Evolutionary conservation across 2,888 invertebrate species (phyloP).

Genomic region (Apamea monoglypha): DNA sequence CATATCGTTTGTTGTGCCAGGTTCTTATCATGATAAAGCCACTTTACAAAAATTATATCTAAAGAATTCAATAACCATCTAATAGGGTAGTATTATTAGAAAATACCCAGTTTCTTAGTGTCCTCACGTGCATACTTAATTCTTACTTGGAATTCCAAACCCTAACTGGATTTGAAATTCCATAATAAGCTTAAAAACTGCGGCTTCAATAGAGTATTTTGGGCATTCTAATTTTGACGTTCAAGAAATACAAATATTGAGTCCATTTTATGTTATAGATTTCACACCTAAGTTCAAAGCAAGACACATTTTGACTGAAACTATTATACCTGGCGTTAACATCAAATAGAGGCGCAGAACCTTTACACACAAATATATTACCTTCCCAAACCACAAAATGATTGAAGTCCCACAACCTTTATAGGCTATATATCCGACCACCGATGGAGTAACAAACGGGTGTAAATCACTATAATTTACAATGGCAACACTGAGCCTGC

Average conservation of each 20-base stretch:
- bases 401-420: conserved; percentile 50
- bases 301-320: not conserved
- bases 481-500: conserved; percentile 51
- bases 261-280: not conserved
- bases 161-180: conserved; percentile 1
- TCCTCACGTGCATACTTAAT: not conserved
- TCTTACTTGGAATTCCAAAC: not conserved
- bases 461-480: conserved; percentile 67
- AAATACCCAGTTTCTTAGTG: not conserved
- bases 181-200: not conserved
- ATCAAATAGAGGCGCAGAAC: conserved; percentile 13
- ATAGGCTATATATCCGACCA: conserved; percentile 41
- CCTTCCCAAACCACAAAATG: conserved; percentile 19
- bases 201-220: conserved; percentile 15
- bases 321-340: not conserved
- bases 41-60: not conserved
- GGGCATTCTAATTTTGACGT: conserved; percentile 1
- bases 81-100: not conserved
- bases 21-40: not conserved
- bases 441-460: conserved; percentile 52
- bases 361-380: conserved; percentile 18
- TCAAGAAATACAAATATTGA: not conserved
- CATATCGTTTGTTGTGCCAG: not conserved
- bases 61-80: not conserved
- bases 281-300: conserved; percentile 29